Evolutionary conservation across 2,888 invertebrate species (phyloP).

Genomic region (Platypus cylindrus): DNA sequence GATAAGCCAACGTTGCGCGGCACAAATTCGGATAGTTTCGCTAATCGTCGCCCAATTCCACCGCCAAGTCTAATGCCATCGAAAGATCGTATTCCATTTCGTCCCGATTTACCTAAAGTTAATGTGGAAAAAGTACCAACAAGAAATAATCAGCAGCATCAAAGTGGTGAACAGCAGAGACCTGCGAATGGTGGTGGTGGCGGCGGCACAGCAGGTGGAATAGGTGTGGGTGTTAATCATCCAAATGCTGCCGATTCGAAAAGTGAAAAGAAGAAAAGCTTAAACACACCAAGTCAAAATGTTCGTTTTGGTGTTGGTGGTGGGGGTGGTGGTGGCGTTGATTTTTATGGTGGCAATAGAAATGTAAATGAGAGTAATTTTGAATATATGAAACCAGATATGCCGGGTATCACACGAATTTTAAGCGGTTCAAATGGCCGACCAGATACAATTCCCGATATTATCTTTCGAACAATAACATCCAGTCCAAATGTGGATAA

Average conservation of each 20-base stretch:
- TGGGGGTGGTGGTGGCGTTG: slow-evolving; percentile 29
- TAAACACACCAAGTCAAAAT: slow-evolving; percentile 64
- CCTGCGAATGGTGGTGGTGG: slow-evolving; percentile 3
- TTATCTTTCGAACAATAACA: slow-evolving; percentile 56
- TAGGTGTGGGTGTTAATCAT: slow-evolving; percentile 8
- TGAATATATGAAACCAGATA: slow-evolving; percentile 36
- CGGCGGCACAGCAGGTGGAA: too few relatives aligned
- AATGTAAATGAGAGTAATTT: slow-evolving; percentile 32
- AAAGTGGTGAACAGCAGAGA: slow-evolving; percentile 7
- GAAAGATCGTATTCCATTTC: slow-evolving; percentile 71
- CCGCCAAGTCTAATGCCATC: slow-evolving; percentile 71
- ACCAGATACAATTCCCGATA: slow-evolving; percentile 69
- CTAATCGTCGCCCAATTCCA: slow-evolving; percentile 66
- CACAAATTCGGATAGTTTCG: slow-evolving; percentile 51
- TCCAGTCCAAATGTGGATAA: slow-evolving; percentile 31
- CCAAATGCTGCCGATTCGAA: slow-evolving; percentile 18
- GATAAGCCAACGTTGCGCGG: slow-evolving; percentile 71
- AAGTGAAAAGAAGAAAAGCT: slow-evolving; percentile 53
- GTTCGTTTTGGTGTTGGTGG: slow-evolving; percentile 34
- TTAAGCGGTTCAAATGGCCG: slow-evolving; percentile 75
- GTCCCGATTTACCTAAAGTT: slow-evolving; percentile 46
- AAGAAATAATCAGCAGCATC: slow-evolving; percentile 15
- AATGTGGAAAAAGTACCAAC: slow-evolving; percentile 28
- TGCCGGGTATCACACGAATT: slow-evolving; percentile 74
- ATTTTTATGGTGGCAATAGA: slow-evolving; percentile 30